Evolutionary conservation across 1,140 invertebrate species (phyloP), one percentile per base, ranked within the genome.

Genomic region (Zaprionus camerounensis): DNA sequence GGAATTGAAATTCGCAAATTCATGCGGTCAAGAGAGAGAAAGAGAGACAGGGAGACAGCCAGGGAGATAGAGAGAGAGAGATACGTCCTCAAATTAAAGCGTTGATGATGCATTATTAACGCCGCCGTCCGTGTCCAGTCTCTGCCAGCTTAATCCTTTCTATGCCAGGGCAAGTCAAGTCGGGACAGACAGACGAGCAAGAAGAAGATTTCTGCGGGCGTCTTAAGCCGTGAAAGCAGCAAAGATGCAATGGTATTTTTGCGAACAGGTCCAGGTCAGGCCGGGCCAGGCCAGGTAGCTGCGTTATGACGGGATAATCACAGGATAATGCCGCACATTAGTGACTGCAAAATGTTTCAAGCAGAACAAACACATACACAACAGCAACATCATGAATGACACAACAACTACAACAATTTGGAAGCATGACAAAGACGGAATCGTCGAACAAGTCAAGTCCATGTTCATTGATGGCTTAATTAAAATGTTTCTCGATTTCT

Each of bases 21-120:
- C 46, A 51, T 51, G 46, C 46, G 53, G 63, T 28, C 22, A 15
- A 24, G 13, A 36, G n/a, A n/a, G 22, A 7, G 28, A 31, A 31
- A 31, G 6, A 31, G 28, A 26, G n/a, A 26, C 24, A 24, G 24
- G 24, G 22, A 24, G 22, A 24, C 24, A 26, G 24, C 4, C 24
- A 26, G 24, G 4, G 0, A 34, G 61, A 51, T 15, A 46, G 3
- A n/a, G 44, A 15, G 44, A 13, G n/a, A 26, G 58, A 46, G 26
- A 28, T 46, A 24, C 41, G 70, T 65, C 58, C 63, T 70, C 81
- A 91, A 91, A 91, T 91, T 91, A 91, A 82, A 92, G 91, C 91
- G 91, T 92, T 92, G 92, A 92, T 92, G 87, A 92, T 92, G 91
- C 91, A 92, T 92, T 91, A 92, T 92, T 92, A 92, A 92, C 84